A percentile compares a stretch with the other conserved stretches of the same genome.
Evolutionary conservation across 2,888 invertebrate species (phyloP).

Genomic region (Parnassius orleans): DNA sequence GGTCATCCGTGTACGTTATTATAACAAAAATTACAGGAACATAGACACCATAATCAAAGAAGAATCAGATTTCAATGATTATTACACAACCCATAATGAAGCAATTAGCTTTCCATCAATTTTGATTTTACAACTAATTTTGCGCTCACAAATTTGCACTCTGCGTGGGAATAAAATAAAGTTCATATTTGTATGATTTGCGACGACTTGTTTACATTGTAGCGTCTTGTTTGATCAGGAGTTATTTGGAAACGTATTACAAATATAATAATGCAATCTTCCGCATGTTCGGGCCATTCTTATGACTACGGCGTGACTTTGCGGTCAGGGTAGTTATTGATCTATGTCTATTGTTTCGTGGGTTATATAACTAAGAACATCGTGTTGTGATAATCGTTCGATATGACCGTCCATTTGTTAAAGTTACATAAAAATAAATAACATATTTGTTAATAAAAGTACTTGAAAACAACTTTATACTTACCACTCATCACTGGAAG

Average conservation of each 20-base stretch:
- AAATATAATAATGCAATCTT: conserved; percentile 5
- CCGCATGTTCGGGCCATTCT: background rate
- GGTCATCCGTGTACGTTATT: no score
- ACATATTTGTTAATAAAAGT: no score
- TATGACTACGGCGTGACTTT: background rate
- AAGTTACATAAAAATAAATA: no score
- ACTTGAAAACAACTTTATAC: no score
- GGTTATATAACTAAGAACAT: no score
- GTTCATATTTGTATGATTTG: background rate
- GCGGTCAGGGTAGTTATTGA: background rate
- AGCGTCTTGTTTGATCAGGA: conserved; percentile 5
- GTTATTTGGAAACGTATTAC: conserved; percentile 5
- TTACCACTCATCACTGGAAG: no score
- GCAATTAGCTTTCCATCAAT: conserved; percentile 25
- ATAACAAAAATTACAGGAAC: no score
- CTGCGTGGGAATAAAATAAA: background rate
- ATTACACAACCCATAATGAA: conserved; percentile 13
- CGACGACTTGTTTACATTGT: background rate
- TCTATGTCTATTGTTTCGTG: no score
- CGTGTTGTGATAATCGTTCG: no score
- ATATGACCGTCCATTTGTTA: no score
- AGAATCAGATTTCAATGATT: conserved; percentile 5
- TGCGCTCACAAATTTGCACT: conserved; percentile 1
- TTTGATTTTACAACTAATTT: background rate
- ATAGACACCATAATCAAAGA: no score